Evolutionary conservation across 2,888 invertebrate genomes (phyloP).

Genomic region (Drosophila anomalata): DNA sequence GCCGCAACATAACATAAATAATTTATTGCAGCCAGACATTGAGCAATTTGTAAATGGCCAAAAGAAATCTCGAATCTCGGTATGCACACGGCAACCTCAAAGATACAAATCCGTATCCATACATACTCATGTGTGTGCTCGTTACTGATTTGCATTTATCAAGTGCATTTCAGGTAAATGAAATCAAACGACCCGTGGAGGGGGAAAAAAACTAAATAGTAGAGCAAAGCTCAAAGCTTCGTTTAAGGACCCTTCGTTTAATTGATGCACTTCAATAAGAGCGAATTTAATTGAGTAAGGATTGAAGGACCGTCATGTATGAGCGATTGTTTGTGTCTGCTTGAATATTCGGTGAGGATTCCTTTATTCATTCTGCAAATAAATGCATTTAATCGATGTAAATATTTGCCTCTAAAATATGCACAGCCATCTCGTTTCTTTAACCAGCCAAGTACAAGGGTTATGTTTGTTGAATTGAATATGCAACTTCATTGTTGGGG

Average conservation of each 20-base stretch:
- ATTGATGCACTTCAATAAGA: slow-evolving; percentile 43
- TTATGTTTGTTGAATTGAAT: slow-evolving; percentile 19
- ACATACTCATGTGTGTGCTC: slow-evolving; percentile 1
- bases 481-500: not conserved
- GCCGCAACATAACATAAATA: slow-evolving; percentile 64
- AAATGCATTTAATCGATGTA: slow-evolving; percentile 35
- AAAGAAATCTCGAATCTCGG: slow-evolving; percentile 24
- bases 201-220: slow-evolving; percentile 18
- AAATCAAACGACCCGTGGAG: slow-evolving; percentile 33
- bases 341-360: not conserved
- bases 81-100: slow-evolving; percentile 15
- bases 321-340: slow-evolving; percentile 13
- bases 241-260: slow-evolving; percentile 44
- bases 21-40: slow-evolving; percentile 64
- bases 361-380: slow-evolving; percentile 30
- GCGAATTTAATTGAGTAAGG: slow-evolving; percentile 33
- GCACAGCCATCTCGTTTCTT: slow-evolving; percentile 13
- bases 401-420: slow-evolving; percentile 34
- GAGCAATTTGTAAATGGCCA: slow-evolving; percentile 69
- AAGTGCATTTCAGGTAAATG: slow-evolving; percentile 56
- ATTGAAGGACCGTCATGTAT: not conserved
- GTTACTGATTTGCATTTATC: slow-evolving; percentile 51
- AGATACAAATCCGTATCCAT: slow-evolving; percentile 3
- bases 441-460: not conserved
- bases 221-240: slow-evolving; percentile 18